A percentile compares a stretch with the other conserved stretches of the same genome.
Evolutionary conservation across 2,797 vertebrate genomes (phyloP).

Genomic region (Channa striata): DNA sequence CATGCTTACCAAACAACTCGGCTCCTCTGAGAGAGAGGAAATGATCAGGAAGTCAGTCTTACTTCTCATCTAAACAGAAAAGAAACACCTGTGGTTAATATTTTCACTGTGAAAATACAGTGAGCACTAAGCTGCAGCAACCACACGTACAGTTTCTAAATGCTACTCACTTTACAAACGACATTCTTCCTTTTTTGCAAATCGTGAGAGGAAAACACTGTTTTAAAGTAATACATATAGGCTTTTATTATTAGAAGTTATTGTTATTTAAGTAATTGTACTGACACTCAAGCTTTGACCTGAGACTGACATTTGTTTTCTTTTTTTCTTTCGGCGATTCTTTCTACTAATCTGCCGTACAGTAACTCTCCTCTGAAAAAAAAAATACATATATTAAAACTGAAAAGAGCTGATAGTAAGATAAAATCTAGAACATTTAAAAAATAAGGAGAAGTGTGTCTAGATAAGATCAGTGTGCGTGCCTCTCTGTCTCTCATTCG

Average conservation of each 20-base stretch:
- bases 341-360: background rate
- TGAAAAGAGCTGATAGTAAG: background rate
- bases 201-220: too few relatives aligned
- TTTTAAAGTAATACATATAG: too few relatives aligned
- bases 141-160: background rate
- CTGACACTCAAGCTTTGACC: constrained; percentile 24
- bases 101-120: constrained; percentile 37
- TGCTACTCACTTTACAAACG: background rate
- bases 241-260: too few relatives aligned
- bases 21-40: constrained; percentile 62
- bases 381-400: constrained; percentile 1
- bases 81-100: constrained; percentile 60
- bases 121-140: background rate
- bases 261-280: too few relatives aligned
- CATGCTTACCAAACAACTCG: constrained; percentile 36
- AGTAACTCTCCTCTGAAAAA: constrained; percentile 13
- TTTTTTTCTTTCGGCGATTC: too few relatives aligned
- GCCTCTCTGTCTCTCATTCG: constrained; percentile 61
- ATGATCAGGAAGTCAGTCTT: constrained; percentile 68
- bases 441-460: constrained; percentile 42
- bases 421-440: constrained; percentile 37
- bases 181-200: too few relatives aligned
- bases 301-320: constrained; percentile 25
- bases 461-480: constrained; percentile 58
- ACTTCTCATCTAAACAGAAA: constrained; percentile 53